A percentile compares a stretch with the other conserved stretches of the same genome.
Conservation (phyloP, 1,140 invertebrate species). For the Mamestra configurata region DNA sequence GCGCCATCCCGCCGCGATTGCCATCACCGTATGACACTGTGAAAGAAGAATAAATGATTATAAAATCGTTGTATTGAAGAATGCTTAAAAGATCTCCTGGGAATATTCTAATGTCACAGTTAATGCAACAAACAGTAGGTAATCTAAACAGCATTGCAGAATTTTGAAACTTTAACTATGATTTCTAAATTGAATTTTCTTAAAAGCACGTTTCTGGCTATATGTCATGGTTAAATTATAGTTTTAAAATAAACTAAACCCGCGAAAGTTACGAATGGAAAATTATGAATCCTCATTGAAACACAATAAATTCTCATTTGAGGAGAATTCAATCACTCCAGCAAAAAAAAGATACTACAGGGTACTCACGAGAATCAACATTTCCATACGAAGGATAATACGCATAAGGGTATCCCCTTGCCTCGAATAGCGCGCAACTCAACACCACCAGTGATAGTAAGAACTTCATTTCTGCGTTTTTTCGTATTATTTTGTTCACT, state of each 20-base stretch:
- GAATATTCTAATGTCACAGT: background rate
- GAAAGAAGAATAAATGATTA: slow-evolving; percentile 38
- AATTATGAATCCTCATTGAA: background rate
- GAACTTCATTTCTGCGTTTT: slow-evolving; percentile 64
- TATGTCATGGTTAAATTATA: no score
- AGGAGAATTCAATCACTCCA: no score
- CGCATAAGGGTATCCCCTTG: slow-evolving; percentile 69
- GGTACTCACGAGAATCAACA: slow-evolving; percentile 77
- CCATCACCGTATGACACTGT: slow-evolving; percentile 81
- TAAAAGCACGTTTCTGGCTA: no score
- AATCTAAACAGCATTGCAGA: no score
- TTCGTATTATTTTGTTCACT: slow-evolving; percentile 50
- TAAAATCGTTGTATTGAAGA: background rate
- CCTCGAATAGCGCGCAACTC: slow-evolving; percentile 70
- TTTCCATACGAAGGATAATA: slow-evolving; percentile 76
- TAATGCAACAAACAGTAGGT: no score
- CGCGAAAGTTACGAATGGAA: background rate
- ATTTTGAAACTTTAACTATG: no score
- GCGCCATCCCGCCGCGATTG: slow-evolving; percentile 73
- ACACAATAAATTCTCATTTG: background rate
- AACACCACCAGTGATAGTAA: slow-evolving; percentile 62
- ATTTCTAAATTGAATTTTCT: no score
- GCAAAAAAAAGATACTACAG: slow-evolving; percentile 7
- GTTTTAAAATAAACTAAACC: no score
- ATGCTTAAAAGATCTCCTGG: background rate